phyloP scores from a whole-genome alignment of 2,888 invertebrate genomes.

The Hypselothyrea guttata region DNA sequence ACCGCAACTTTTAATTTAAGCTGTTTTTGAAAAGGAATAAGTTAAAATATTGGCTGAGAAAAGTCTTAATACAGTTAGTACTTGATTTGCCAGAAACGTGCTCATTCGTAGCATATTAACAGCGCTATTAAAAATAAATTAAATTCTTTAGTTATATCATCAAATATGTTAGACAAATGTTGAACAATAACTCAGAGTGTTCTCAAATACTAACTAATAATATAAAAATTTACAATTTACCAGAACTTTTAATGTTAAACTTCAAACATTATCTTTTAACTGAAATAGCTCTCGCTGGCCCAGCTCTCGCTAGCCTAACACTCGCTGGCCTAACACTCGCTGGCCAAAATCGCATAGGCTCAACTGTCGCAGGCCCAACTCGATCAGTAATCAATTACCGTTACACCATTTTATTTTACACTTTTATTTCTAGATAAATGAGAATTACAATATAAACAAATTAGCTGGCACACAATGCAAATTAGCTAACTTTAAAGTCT shows the following conservation, averaged over 20 bases:
- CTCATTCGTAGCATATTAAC: no score
- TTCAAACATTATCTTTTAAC: no score
- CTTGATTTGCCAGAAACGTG: no score
- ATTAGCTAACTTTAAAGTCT: slow-evolving; percentile 44
- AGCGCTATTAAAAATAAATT: no score
- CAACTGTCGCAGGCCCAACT: no score
- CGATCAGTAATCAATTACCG: no score
- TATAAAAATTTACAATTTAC: background rate
- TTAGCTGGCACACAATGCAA: slow-evolving; percentile 8
- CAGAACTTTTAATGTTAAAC: background rate
- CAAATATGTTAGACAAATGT: no score
- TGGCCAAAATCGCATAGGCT: no score
- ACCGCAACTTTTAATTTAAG: slow-evolving; percentile 87
- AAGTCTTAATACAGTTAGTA: background rate
- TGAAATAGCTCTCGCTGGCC: no score
- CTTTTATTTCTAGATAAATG: slow-evolving; percentile 9
- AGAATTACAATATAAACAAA: slow-evolving; percentile 4
- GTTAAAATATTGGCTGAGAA: background rate
- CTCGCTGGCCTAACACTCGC: no score
- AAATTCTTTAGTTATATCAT: background rate
- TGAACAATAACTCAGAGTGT: background rate
- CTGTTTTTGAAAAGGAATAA: slow-evolving; percentile 35
- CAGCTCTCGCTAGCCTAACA: no score
- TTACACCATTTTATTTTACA: no score
- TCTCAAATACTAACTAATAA: background rate